Base-by-base conservation (phyloP, 2,113 vertebrate species). In the Phyllostomus discolor region DNA sequence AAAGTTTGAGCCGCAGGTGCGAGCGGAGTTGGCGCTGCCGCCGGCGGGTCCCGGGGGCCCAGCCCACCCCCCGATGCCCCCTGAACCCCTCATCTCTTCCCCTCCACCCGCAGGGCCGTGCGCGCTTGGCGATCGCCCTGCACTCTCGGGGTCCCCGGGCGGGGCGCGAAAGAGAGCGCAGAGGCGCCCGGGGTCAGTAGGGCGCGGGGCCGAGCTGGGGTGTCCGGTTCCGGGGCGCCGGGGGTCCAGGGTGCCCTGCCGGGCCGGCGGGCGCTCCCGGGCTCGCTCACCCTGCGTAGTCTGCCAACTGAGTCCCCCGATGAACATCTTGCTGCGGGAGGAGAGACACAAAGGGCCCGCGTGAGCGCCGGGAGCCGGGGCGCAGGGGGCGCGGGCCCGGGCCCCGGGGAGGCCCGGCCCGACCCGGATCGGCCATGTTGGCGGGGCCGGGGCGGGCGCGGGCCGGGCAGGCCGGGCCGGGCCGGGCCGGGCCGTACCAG, bases 261-360 rank as follows among this genome's bases (percentile, higher is more conserved):
- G 57, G 90, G 90, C 92, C 92, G 97, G 35, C 90, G 88, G 94
- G 91, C 84, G 96, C 96, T 86, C 93, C 79, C 52, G 24, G 67
- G 82, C 91, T 83, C 90, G 95, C 98, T 99, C 98, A 99, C 99
- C 99, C 99, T 99, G 99, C 97, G 99, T 99, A 76, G 99, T 99
- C 97, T 99, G 99, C 99, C 99, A 99, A 98, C 99, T 99, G 96
- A 99, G 98, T 98, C 99, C 99, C 97, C 99, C 99, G 98, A 99
- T 99, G 98, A 99, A 99, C 99, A 99, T 99, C 99, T 99, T 99
- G 98, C 99, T 99, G 99, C 90, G 98, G 97, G 98, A 97, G 97
- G 88, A 98, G 97, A 98, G 92, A 97, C 97, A 97, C 96, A 97
- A 97, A 97, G 95, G 96, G 97, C 96, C 96, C 97, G 95, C 96